Percentiles rank a stretch among this genome's conserved stretches.
These are phyloP conservation scores for Cephonodes hylas DNA, from an alignment of 2,888 invertebrate species.

Conservation along the genomic window DNA sequence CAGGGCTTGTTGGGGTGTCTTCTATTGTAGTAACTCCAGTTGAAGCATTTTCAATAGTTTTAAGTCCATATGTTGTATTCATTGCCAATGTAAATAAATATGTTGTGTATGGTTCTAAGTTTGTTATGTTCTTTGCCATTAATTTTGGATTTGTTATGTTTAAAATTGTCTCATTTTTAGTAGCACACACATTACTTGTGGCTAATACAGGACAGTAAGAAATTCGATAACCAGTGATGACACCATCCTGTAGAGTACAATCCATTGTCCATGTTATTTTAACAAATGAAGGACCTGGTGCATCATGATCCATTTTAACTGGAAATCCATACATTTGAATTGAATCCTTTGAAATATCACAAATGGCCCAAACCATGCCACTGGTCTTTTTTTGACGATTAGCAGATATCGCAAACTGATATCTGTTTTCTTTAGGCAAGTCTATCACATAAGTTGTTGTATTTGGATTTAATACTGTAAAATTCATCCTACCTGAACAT, in stretches of 20 bases:
- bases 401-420: conserved; percentile 91
- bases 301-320: conserved; percentile 57
- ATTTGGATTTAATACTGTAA: conserved; percentile 54
- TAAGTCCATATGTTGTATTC: conserved; percentile 65
- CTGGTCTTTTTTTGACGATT: conserved; percentile 86
- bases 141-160: conserved; percentile 67
- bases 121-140: conserved; percentile 79
- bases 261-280: conserved; percentile 88
- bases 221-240: conserved; percentile 87
- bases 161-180: conserved; percentile 55
- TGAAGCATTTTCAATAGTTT: conserved; percentile 75
- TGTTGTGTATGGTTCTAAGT: conserved; percentile 87
- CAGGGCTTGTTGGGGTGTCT: conserved; percentile 82
- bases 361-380: conserved; percentile 92
- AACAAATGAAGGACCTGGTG: conserved; percentile 62
- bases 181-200: conserved; percentile 79
- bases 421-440: conserved; percentile 81
- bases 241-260: conserved; percentile 86
- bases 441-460: conserved; percentile 81
- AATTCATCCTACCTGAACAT: conserved; percentile 80
- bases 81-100: conserved; percentile 87
- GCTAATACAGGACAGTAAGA: conserved; percentile 86
- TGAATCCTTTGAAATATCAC: conserved; percentile 77
- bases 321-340: conserved; percentile 80
- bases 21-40: conserved; percentile 85